phyloP scores from a whole-genome alignment of 2,113 vertebrate species.

The Cebidichthys violaceus region DNA sequence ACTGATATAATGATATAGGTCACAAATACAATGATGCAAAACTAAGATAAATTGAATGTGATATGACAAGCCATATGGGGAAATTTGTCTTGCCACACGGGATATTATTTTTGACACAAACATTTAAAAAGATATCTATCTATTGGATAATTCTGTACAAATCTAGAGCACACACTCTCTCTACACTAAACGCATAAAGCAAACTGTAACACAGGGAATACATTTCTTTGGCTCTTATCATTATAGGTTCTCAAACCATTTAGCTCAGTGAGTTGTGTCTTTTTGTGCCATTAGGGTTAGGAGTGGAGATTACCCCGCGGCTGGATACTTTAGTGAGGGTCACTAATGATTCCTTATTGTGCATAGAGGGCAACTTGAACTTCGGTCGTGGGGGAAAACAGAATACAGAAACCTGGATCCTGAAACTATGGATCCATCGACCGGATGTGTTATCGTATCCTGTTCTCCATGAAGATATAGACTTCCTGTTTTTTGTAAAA shows the following conservation, averaged over 20 bases:
- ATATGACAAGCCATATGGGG: neutral
- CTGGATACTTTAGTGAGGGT: too few species aligned
- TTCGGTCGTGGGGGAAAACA: too few species aligned
- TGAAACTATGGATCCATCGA: too few species aligned
- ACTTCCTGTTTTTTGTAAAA: too few species aligned
- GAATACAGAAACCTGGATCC: too few species aligned
- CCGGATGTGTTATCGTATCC: too few species aligned
- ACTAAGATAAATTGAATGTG: constrained; percentile 35
- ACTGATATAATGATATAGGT: constrained; percentile 25
- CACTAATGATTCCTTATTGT: too few species aligned
- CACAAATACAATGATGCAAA: constrained; percentile 78
- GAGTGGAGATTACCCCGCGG: too few species aligned
- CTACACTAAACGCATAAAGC: neutral
- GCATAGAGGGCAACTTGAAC: too few species aligned
- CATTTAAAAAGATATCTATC: neutral
- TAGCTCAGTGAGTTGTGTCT: neutral
- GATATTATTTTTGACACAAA: neutral
- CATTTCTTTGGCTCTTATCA: neutral
- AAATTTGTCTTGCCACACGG: neutral
- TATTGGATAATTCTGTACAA: neutral
- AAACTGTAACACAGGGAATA: neutral
- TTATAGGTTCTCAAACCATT: neutral
- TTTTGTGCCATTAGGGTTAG: neutral
- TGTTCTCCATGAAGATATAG: too few species aligned
- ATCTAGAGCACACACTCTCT: neutral